phyloP scores from a whole-genome alignment of 2,113 vertebrate species.

The human region DNA sequence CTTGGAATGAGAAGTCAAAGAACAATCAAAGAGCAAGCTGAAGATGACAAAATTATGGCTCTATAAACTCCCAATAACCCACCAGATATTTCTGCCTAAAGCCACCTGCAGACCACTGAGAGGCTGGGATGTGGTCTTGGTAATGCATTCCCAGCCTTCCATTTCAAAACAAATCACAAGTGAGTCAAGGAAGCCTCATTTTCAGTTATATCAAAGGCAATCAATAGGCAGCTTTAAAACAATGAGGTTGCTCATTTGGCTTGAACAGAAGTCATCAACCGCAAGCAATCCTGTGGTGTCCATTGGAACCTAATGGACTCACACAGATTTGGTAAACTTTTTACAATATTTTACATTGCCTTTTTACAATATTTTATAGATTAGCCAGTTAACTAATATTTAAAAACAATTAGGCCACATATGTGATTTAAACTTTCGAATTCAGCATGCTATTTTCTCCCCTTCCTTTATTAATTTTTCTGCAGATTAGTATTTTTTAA shows the following conservation, averaged over 20 bases:
- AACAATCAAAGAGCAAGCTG: neutral
- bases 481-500: neutral
- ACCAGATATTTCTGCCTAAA: neutral
- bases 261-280: neutral
- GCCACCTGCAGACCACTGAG: neutral
- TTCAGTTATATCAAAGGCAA: neutral
- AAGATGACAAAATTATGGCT: neutral
- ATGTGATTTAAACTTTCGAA: neutral
- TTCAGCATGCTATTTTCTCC: neutral
- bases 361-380: neutral
- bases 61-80: neutral
- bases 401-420: neutral
- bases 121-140: neutral
- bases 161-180: neutral
- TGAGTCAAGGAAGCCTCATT: neutral
- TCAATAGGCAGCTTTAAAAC: slow-evolving; percentile 33
- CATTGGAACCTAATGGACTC: neutral
- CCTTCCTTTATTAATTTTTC: neutral
- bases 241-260: neutral
- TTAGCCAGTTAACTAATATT: neutral
- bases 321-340: neutral
- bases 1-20: neutral
- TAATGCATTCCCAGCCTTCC: neutral
- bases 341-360: neutral
- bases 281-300: neutral